phyloP scores from a whole-genome alignment of 2,113 vertebrate species.

The Chroicocephalus ridibundus region DNA sequence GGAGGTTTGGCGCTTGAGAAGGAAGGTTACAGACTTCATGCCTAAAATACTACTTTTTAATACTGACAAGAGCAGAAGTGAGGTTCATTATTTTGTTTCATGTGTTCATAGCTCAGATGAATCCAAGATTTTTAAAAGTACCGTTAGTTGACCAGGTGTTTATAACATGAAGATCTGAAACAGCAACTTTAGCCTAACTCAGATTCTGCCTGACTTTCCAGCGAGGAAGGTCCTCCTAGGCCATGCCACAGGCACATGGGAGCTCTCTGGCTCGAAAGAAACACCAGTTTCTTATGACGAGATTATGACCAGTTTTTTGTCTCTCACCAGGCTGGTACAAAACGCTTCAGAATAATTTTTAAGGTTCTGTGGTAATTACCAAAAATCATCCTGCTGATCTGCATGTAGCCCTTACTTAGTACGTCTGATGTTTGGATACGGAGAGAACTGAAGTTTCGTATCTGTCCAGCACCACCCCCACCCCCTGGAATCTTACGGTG shows the following conservation, averaged over 20 bases:
- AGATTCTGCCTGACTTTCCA: neutral
- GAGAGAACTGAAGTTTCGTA: neutral
- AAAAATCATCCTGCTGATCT: neutral
- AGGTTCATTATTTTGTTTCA: neutral
- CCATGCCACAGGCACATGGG: neutral
- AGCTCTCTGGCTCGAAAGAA: neutral
- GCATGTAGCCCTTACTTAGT: neutral
- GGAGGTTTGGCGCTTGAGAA: neutral
- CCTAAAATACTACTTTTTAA: neutral
- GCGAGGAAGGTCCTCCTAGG: neutral
- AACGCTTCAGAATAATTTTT: neutral
- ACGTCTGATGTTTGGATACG: neutral
- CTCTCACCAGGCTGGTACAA: neutral
- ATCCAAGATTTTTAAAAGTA: neutral
- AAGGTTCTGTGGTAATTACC: neutral
- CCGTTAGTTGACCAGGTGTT: neutral
- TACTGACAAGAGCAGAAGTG: neutral
- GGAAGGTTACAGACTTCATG: neutral
- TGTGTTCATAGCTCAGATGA: neutral
- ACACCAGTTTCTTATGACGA: neutral
- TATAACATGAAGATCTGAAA: neutral
- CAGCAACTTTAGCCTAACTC: neutral
- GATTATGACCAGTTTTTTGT: neutral
- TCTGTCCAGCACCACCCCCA: fast-evolving
- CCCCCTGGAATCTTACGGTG: neutral